Evolutionary conservation across 2,113 vertebrate species (phyloP).

Genomic region (Tiliqua scincoides): DNA sequence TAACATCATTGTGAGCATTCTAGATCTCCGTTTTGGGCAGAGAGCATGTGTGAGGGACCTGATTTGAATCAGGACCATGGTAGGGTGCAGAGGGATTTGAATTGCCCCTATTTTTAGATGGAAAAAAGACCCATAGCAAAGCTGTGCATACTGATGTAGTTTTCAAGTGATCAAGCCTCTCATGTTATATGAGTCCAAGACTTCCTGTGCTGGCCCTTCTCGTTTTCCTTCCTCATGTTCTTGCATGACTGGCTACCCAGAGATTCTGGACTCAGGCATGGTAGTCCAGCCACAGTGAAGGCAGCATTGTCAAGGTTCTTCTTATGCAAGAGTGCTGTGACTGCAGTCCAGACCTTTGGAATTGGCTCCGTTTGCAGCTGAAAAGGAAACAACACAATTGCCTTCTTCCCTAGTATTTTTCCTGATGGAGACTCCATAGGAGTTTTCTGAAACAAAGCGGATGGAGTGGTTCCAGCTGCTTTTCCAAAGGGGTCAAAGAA

Average conservation of each 20-base stretch:
- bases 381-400: conserved; percentile 54
- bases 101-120: too few species aligned
- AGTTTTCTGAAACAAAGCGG: conserved; percentile 53
- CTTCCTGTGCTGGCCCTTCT: background rate
- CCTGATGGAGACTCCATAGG: conserved; percentile 47
- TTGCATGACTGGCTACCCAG: background rate
- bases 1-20: too few species aligned
- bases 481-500: background rate
- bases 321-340: background rate
- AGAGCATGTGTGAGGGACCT: too few species aligned
- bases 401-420: conserved; percentile 52
- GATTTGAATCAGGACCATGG: too few species aligned
- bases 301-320: background rate
- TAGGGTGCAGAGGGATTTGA: too few species aligned
- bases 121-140: too few species aligned
- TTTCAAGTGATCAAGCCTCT: too few species aligned
- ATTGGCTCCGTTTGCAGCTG: conserved; percentile 48
- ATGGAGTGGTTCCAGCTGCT: conserved; percentile 48
- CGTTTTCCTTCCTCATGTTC: background rate
- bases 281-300: background rate
- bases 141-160: too few species aligned
- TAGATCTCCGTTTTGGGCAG: too few species aligned
- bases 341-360: background rate
- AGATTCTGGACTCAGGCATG: rapidly evolving
- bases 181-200: background rate